Percentiles rank a stretch among this genome's conserved stretches.
These are phyloP conservation scores for Leptinotarsa rubiginosa DNA, from an alignment of 2,888 invertebrate genomes.

Conservation along the genomic window DNA sequence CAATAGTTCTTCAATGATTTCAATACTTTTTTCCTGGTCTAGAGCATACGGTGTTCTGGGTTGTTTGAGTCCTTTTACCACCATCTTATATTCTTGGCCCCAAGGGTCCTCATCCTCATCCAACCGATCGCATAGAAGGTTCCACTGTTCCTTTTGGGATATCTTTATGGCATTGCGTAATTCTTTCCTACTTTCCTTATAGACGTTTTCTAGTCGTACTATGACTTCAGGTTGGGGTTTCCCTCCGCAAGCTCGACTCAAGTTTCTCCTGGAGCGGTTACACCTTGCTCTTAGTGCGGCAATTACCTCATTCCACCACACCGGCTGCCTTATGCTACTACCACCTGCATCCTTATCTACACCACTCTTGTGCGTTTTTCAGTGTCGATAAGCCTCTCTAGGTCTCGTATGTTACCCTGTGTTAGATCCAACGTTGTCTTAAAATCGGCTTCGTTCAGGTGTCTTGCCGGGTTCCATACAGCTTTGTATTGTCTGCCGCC, in stretches of 20 bases:
- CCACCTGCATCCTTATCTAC: neutral
- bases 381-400: neutral
- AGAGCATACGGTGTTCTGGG: neutral
- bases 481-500: neutral
- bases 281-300: neutral
- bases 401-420: neutral
- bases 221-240: neutral
- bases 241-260: neutral
- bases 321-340: neutral
- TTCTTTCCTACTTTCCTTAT: neutral
- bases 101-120: conserved; percentile 10
- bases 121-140: neutral
- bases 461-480: neutral
- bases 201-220: neutral
- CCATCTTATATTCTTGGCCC: conserved; percentile 12
- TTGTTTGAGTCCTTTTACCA: neutral
- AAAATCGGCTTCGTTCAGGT: neutral
- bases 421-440: neutral
- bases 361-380: neutral
- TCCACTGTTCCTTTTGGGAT: conserved; percentile 5
- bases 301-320: conserved; percentile 8
- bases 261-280: neutral
- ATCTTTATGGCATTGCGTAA: neutral
- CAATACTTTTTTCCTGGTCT: neutral
- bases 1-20: neutral